Base-by-base conservation (phyloP, 2,113 vertebrate species). In the Hypomesus transpacificus region DNA sequence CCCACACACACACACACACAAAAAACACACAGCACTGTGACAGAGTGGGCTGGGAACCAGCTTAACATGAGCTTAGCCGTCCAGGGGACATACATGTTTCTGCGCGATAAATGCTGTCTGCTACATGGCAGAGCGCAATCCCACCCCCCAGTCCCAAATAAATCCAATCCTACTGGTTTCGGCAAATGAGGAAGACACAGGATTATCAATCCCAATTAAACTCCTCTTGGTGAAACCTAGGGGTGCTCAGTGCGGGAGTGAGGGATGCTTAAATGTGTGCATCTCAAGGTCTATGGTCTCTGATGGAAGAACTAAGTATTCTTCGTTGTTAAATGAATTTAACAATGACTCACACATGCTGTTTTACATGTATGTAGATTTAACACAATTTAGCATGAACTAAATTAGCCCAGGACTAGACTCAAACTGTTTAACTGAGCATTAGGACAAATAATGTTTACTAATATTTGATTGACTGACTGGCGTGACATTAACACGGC, bases 21-120 rank as follows among this genome's bases (percentile, higher is more conserved):
- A 22, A 24, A 46, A 11, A 21, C n/a, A 18, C 31, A 14, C 64
- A 74, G 31, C 51, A 4, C 70, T 70, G 56, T 68, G 70, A 73
- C 17, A 66, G 34, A 84, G 81, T 72, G 69, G 78, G 77, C 65
- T 73, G 82, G 69, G 75, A 76, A 68, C 81, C 77, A 65, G 24
- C 66, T 77, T 79, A 87, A 86, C 79, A 84, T 87, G 70, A 75
- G 74, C 75, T 86, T 81, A 77, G 57, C 88, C 79, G 82, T 86
- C 76, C 83, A 82, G 73, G 72, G 62, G 80, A 83, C 71, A 87
- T 87, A 85, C 86, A 79, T 88, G 76, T 87, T 87, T 87, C 66
- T 69, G 81, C 74, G 79, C 74, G 85, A 89, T 81, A 89, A 89
- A 78, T 79, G 77, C 86, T 87, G 84, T 82, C 87, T 87, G 65